Conservation (phyloP, 2,113 vertebrate genomes). For the Arvicanthis niloticus region DNA sequence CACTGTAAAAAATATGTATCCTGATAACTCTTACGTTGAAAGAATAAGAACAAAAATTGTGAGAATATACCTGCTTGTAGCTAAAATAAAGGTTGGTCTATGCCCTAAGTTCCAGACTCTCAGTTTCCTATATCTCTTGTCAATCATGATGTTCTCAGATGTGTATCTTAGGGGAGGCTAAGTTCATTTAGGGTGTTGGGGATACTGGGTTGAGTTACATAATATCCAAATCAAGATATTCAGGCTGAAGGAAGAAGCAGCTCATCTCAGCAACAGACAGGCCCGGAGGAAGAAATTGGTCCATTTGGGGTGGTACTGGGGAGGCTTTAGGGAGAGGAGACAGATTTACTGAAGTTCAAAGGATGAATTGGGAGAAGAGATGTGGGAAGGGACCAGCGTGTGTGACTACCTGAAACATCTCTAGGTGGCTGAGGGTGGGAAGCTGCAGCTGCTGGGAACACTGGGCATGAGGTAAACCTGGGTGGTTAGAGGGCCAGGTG, state of each 20-base stretch:
- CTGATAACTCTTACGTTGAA: background rate
- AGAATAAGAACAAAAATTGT: background rate
- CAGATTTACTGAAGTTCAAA: background rate
- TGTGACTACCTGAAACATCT: background rate
- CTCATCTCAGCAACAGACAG: background rate
- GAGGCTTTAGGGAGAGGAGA: background rate
- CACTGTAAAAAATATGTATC: background rate
- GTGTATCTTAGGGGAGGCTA: background rate
- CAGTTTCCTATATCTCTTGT: fast-evolving
- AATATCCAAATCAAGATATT: background rate
- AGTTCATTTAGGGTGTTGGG: background rate
- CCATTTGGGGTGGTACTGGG: no score
- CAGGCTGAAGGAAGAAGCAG: background rate
- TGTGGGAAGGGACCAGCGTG: background rate
- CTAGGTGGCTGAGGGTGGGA: background rate
- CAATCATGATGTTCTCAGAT: background rate
- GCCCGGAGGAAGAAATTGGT: background rate
- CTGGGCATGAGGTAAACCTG: background rate
- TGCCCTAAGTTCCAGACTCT: background rate
- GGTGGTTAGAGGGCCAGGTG: background rate
- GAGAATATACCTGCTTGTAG: background rate
- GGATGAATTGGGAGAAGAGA: background rate
- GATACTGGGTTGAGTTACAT: background rate
- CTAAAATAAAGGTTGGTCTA: background rate
- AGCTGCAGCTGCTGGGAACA: background rate